Evolutionary conservation across 2,888 invertebrate species (phyloP), one percentile per base, ranked within the genome.

Genomic region (Drosophila niveifrons): DNA sequence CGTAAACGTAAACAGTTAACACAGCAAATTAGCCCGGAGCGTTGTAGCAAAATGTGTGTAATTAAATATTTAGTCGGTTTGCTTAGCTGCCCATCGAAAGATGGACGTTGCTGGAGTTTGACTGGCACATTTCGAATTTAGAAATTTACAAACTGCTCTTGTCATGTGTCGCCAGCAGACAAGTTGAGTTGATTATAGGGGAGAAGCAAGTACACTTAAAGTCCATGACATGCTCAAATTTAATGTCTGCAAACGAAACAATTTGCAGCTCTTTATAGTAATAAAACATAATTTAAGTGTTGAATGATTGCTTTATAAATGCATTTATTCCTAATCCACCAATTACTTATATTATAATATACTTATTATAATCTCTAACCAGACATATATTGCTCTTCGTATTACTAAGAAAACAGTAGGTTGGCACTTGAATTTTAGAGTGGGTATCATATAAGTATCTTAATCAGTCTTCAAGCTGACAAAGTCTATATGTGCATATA

Each of bases 31-130:
- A 64, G 83, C 81, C 77, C 39, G 41, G 36, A 69, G 82, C 81
- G 57, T 46, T 68, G 39, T 67, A 56, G 41, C 76, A 70, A 81
- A 78, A 75, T 73, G 57, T 63, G 62, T 73, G 75, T 75, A 82
- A 83, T 83, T 83, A 83, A 82, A 83, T 83, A 81, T 81, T 82
- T 82, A 77, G 72, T 58, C 47, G 69, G 75, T 74, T 82, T 76
- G 75, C 28, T 76, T 71, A 73, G 76, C 64, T 72, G 61, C 47
- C 70, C 52, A 62, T 44, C 6, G 44, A 72, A 46, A 55, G 47
- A 66, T 64, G 57, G 50, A 58, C 59, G 39, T 39, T 66, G 36
- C 36, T 36, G n/a, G 55, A 72, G 63, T 58, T 61, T 68, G 64
- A 73, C 62, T 65, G 62, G 65, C 65, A 56, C 17, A 50, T 68